Evolutionary conservation across 2,888 invertebrate species (phyloP).

Genomic region (Theodoxus fluviatilis): DNA sequence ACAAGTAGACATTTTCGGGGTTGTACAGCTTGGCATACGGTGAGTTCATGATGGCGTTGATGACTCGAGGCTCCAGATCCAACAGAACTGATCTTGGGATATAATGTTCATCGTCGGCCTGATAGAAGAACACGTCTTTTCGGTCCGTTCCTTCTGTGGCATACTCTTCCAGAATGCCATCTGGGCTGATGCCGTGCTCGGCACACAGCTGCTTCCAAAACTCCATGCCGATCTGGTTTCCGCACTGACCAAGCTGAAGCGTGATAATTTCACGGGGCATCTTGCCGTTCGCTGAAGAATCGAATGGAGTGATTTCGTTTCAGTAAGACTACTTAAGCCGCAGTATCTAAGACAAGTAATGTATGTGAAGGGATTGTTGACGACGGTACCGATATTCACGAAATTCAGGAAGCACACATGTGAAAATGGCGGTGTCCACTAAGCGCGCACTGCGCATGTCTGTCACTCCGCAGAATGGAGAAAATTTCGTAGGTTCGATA

Average conservation of each 20-base stretch:
- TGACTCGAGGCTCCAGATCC: conserved; percentile 96
- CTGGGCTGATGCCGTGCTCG: conserved; percentile 96
- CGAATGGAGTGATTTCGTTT: too few species aligned
- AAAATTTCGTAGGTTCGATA: too few species aligned
- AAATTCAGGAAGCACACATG: too few species aligned
- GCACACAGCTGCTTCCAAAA: conserved; percentile 98
- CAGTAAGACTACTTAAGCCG: too few species aligned
- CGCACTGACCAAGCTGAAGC: conserved; percentile 96
- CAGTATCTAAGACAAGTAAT: too few species aligned
- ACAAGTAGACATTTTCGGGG: conserved; percentile 94
- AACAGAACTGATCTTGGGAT: conserved; percentile 94
- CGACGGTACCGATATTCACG: too few species aligned
- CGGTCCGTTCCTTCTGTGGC: conserved; percentile 92
- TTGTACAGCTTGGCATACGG: conserved; percentile 94
- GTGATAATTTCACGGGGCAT: conserved; percentile 99
- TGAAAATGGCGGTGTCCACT: too few species aligned
- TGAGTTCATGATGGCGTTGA: conserved; percentile 93
- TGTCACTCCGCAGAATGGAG: too few species aligned
- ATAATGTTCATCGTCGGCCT: conserved; percentile 98
- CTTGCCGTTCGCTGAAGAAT: conserved; percentile 28
- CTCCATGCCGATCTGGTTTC: conserved; percentile 98
- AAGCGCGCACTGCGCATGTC: too few species aligned
- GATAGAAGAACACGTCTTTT: conserved; percentile 99
- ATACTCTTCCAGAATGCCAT: conserved; percentile 91
- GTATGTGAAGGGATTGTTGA: too few species aligned